Evolutionary conservation across 2,797 vertebrate species (phyloP).

Genomic region (Danio aesculapii): DNA sequence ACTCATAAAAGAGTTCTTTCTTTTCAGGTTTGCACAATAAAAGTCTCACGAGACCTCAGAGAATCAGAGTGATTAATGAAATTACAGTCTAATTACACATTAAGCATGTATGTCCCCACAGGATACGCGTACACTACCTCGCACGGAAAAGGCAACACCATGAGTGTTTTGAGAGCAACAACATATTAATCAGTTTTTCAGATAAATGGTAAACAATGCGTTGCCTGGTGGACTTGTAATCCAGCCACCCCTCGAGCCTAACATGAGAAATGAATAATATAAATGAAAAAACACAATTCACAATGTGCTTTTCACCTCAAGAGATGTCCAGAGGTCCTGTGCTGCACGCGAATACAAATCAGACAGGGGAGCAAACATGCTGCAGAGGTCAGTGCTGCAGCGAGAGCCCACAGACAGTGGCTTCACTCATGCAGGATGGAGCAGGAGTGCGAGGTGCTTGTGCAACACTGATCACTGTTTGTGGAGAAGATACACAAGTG

Average conservation of each 20-base stretch:
- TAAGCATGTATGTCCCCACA: conserved; percentile 31
- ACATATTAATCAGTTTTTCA: conserved; percentile 31
- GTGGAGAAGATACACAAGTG: neutral
- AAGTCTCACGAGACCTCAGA: neutral
- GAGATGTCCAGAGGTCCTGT: conserved; percentile 29
- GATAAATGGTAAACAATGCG: conserved; percentile 23
- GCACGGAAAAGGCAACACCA: conserved; percentile 19
- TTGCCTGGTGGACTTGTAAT: conserved; percentile 23
- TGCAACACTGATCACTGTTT: neutral
- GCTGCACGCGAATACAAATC: conserved; percentile 30
- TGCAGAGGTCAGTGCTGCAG: conserved; percentile 30
- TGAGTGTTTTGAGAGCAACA: conserved; percentile 35
- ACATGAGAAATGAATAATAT: conserved; percentile 19
- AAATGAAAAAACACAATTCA: conserved; percentile 7
- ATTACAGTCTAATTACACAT: conserved; percentile 50
- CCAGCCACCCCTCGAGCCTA: conserved; percentile 2
- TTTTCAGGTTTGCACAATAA: conserved; percentile 34
- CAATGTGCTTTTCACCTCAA: conserved; percentile 19
- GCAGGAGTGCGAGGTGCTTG: conserved; percentile 13
- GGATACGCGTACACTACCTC: conserved; percentile 12
- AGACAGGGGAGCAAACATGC: neutral
- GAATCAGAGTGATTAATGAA: conserved; percentile 46
- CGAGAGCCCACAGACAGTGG: conserved; percentile 6
- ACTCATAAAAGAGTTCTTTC: neutral
- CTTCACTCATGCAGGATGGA: conserved; percentile 12